Evolutionary conservation across 2,113 vertebrate genomes (phyloP).

Genomic region (Propithecus coquereli): DNA sequence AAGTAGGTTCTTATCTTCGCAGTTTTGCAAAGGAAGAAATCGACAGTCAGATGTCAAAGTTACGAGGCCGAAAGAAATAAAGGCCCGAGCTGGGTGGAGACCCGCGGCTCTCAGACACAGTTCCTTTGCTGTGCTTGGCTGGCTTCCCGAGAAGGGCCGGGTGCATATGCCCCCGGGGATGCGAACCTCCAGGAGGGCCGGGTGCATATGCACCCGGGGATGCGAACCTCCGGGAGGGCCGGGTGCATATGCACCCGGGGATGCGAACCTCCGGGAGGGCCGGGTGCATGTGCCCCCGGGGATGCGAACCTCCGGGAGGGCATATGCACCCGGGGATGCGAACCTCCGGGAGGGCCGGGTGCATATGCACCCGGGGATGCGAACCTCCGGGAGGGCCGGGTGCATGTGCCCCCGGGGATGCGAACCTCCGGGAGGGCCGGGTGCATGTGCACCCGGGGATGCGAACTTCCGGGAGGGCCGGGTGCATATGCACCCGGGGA

Average conservation of each 20-base stretch:
- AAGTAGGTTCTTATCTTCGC: rapidly evolving
- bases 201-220: rapidly evolving
- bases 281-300: rapidly evolving
- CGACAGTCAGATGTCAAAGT: not conserved
- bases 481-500: rapidly evolving
- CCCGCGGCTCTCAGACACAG: not conserved
- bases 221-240: rapidly evolving
- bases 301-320: rapidly evolving
- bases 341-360: rapidly evolving
- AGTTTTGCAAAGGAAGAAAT: not conserved
- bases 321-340: rapidly evolving
- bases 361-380: rapidly evolving
- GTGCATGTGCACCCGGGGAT: rapidly evolving
- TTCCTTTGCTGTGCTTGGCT: not conserved
- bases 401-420: rapidly evolving
- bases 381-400: rapidly evolving
- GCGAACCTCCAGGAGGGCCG: rapidly evolving
- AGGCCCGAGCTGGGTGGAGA: rapidly evolving
- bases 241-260: rapidly evolving
- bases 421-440: rapidly evolving
- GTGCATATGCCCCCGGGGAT: rapidly evolving
- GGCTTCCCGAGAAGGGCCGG: rapidly evolving
- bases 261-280: rapidly evolving
- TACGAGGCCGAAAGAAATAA: not conserved
- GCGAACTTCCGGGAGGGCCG: rapidly evolving